Base-by-base conservation (phyloP, 2,888 invertebrate genomes). In the Steinernema carpocapsae region DNA sequence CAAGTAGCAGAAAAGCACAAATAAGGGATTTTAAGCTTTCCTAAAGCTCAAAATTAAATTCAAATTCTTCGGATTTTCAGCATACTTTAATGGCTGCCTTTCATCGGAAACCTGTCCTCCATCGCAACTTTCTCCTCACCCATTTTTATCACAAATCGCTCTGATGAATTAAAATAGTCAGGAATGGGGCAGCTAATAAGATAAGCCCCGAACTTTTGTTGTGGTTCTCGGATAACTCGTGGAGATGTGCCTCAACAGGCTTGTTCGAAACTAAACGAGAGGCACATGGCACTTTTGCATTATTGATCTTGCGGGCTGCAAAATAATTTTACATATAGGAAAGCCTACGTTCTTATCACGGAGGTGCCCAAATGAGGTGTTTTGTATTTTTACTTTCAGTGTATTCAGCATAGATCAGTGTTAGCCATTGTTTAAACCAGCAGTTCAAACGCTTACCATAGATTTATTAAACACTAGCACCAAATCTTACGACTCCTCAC, bases 181-280 rank as follows among this genome's bases (percentile, higher is more conserved):
- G 70, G 75, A 43, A 80, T 72, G 10, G 71, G 70, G 51, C 78
- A 78, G 12, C 24, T 56, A 29, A 80, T 77, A 2, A 71, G 46
- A 32, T 75, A 81, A 22, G 76, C 48, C 46, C 76, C 70, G 71
- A 52, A 77, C 10, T 48, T 71, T 73, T 71, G 76, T 10, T 32
- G 48, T 81, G 80, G 56, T 81, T 81, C 43, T 81, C 80, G 1
- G 80, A 77, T 17, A 81, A 75, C 73, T 78, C 79, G 52, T 81
- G 79, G 19, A 76, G 48, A 12, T 43, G 43, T 1, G 70, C 72
- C 24, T 46, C 45, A 10, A 37, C 19, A 17, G 29, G 17, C 6
- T 17, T 17, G 12, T 3, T 12, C 32, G 17, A 32, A 1, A 29
- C 64, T 29, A 64, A 64, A 17, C 32, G 29, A 17, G 32, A 64